These are phyloP conservation scores for Synanthedon tipuliformis DNA, from an alignment of 2,888 invertebrate genomes.

Conservation along the genomic window DNA sequence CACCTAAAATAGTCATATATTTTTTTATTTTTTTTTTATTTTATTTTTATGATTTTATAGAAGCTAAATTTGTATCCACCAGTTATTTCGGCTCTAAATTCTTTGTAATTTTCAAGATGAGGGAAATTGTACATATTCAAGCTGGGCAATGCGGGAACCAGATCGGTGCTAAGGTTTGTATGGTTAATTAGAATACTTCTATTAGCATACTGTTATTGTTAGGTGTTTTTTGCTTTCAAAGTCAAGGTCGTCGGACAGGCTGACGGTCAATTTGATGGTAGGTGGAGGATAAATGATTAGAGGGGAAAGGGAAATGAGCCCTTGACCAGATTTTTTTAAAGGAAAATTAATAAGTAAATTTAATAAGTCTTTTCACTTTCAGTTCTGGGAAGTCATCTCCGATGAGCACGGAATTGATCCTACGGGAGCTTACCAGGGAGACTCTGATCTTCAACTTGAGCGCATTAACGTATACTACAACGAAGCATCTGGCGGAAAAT, in stretches of 20 bases:
- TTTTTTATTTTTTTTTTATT: constrained; percentile 17
- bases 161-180: constrained; percentile 90
- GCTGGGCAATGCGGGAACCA: constrained; percentile 97
- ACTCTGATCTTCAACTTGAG: constrained; percentile 73
- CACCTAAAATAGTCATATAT: constrained; percentile 19
- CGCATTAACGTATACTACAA: constrained; percentile 75
- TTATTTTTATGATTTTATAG: constrained; percentile 30
- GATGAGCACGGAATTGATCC: constrained; percentile 75
- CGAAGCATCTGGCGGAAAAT: constrained; percentile 50
- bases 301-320: not conserved
- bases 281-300: not conserved
- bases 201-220: too few relatives aligned
- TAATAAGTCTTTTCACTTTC: not conserved
- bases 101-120: constrained; percentile 74
- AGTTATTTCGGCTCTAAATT: constrained; percentile 16
- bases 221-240: too few relatives aligned
- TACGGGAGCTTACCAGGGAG: constrained; percentile 70
- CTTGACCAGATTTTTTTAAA: not conserved
- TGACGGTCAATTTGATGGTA: not conserved
- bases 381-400: constrained; percentile 75
- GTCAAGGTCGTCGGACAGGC: not conserved
- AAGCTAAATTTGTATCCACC: constrained; percentile 22
- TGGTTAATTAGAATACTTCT: not conserved
- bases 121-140: constrained; percentile 96
- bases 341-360: not conserved